Percentiles rank a stretch among this genome's conserved stretches.
Conservation (phyloP, 2,797 vertebrate genomes). For the Halcyon smyrnensis region DNA sequence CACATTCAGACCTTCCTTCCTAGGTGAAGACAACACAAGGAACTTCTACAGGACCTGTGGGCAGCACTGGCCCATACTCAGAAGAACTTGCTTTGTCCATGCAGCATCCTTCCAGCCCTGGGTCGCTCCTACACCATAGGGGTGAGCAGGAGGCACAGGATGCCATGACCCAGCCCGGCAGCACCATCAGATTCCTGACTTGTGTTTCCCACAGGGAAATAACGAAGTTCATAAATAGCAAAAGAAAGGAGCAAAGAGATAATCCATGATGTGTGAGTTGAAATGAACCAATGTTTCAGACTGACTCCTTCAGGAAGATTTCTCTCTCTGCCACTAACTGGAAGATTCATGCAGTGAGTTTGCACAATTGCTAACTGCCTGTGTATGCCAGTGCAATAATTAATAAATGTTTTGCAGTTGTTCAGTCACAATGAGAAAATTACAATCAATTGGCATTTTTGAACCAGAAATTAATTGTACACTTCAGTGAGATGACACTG, state of each 20-base stretch:
- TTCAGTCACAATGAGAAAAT: conserved; percentile 8
- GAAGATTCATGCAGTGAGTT: neutral
- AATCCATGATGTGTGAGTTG: neutral
- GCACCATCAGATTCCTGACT: neutral
- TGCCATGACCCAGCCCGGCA: neutral
- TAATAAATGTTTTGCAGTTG: neutral
- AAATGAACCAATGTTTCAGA: neutral
- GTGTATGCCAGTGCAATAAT: neutral
- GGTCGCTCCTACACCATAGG: rapidly evolving
- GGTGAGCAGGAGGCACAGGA: neutral
- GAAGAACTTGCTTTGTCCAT: rapidly evolving
- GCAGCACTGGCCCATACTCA: neutral
- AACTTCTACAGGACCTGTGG: neutral
- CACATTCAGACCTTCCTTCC: neutral
- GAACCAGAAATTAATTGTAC: conserved; percentile 13
- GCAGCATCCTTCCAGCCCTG: neutral
- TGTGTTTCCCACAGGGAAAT: neutral
- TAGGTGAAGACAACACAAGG: neutral
- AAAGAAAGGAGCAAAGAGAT: neutral
- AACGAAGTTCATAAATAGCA: neutral
- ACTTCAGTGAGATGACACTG: neutral
- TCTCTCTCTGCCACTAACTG: neutral
- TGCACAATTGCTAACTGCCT: neutral
- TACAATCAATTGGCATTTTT: conserved; percentile 4
- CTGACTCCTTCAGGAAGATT: neutral